A percentile compares a stretch with the other conserved stretches of the same genome.
phyloP scores from a whole-genome alignment of 2,113 vertebrate genomes.

The Corythoichthys intestinalis region DNA sequence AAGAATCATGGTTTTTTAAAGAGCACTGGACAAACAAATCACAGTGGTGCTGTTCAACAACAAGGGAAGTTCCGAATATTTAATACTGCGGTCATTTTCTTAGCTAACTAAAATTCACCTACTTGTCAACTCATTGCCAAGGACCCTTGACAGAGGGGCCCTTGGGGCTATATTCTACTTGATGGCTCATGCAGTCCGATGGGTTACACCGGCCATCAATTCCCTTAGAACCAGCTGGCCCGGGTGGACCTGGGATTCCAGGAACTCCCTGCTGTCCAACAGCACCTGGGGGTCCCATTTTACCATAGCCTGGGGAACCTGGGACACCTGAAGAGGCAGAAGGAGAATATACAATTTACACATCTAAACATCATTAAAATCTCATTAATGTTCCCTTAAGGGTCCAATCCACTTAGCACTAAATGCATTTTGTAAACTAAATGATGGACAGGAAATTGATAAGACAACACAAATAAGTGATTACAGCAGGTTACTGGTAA shows the following conservation, averaged over 20 bases:
- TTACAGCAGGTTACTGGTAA: slow-evolving; percentile 19
- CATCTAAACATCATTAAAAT: background rate
- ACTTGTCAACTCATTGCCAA: slow-evolving; percentile 57
- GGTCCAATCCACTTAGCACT: background rate
- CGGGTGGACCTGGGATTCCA: slow-evolving; percentile 82
- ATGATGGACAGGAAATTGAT: background rate
- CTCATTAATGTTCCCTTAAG: background rate
- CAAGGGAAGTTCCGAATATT: slow-evolving; percentile 23
- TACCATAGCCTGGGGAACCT: slow-evolving; percentile 88
- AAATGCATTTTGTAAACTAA: background rate
- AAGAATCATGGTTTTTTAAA: slow-evolving; percentile 20
- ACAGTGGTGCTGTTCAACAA: slow-evolving; percentile 19
- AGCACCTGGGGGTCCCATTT: slow-evolving; percentile 84
- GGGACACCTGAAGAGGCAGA: slow-evolving; percentile 76
- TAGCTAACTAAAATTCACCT: background rate
- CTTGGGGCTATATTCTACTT: slow-evolving; percentile 85
- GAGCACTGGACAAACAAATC: slow-evolving; percentile 19
- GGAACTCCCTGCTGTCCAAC: slow-evolving; percentile 94
- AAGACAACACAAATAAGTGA: slow-evolving; percentile 3
- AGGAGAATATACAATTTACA: background rate
- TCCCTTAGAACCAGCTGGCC: slow-evolving; percentile 78
- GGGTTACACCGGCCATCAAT: slow-evolving; percentile 88
- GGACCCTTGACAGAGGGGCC: slow-evolving; percentile 83
- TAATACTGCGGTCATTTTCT: slow-evolving; percentile 15
- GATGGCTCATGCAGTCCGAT: slow-evolving; percentile 82